Evolutionary conservation across 2,888 invertebrate species (phyloP), one percentile per base, ranked within the genome.

Genomic region (Pachycephus smyrnensis): DNA sequence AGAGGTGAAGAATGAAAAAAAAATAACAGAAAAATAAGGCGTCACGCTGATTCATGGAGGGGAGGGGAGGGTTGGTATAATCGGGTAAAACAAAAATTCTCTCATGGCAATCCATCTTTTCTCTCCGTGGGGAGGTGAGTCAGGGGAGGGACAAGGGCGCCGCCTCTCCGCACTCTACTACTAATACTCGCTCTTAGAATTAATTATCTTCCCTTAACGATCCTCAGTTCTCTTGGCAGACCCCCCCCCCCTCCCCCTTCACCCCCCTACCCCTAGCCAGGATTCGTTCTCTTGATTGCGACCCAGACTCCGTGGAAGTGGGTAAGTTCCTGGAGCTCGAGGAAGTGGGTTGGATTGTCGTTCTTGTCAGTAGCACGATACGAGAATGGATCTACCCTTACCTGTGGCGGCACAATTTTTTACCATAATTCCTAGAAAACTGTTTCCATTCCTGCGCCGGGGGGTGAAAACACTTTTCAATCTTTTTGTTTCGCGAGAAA

Each of bases 151-250:
- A 55, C 23, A 23, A 55, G 55, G 55, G 23, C 15, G 55, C 55
- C 55, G 55, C 23, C 23, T 55, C 55, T 71, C 78, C 76, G 76
- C 71, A 81, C 78, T 74, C 77, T 68, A 79, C 75, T 75, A 77
- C 79, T 82, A 79, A 84, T 82, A 84, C 82, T 83, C 80, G 76
- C 77, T 81, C 83, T 83, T 80, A 73, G 83, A 85, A 86, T 84
- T 85, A 85, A 85, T 85, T 85, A 85, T 81, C 83, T 73, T 77
- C 75, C 75, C 78, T 55, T 84, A 82, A 82, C 80, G 81, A 82
- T 69, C 79, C 77, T 76, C 79, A 79, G 73, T 55, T 55, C 55
- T 55, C 55, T 23, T 55, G 55, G 23, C 55, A 55, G 55, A 55
- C 9, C 4, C 37, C 37, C 36, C 12, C 1, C 40, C 40, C 1